A percentile compares a stretch with the other conserved stretches of the same genome.
phyloP scores from a whole-genome alignment of 1,140 invertebrate genomes.

The Nomia melanderi region DNA sequence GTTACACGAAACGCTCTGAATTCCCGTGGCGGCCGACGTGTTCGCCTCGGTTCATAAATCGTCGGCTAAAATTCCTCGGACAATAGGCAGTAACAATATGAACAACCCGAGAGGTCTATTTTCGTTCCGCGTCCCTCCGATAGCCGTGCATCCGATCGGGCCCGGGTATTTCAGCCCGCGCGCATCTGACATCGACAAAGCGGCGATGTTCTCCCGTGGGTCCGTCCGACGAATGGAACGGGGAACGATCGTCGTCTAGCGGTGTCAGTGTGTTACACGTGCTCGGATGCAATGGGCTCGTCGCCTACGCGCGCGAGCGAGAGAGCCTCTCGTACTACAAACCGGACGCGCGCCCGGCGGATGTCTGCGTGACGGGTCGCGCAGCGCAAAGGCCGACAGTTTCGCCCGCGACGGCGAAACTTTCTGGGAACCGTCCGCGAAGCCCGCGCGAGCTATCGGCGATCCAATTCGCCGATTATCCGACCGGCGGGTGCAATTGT shows the following conservation, averaged over 20 bases:
- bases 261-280: conserved; percentile 42
- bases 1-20: too few relatives aligned
- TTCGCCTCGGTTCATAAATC: too few relatives aligned
- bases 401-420: neutral
- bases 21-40: too few relatives aligned
- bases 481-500: conserved; percentile 52
- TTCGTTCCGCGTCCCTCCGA: too few relatives aligned
- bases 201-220: neutral
- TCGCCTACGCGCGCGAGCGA: conserved; percentile 39
- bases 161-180: too few relatives aligned
- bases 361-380: neutral
- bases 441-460: conserved; percentile 46
- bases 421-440: conserved; percentile 44
- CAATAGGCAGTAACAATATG: too few relatives aligned
- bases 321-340: conserved; percentile 21
- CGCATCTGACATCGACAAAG: neutral
- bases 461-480: conserved; percentile 62
- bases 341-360: conserved; percentile 34
- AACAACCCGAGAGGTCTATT: too few relatives aligned
- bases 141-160: too few relatives aligned
- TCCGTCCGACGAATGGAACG: neutral
- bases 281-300: conserved; percentile 27
- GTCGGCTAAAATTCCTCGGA: too few relatives aligned
- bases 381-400: neutral
- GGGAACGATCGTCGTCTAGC: conserved; percentile 20